Percentiles rank a stretch among this genome's conserved stretches.
Evolutionary conservation across 1,140 invertebrate species (phyloP).

Genomic region (Macrocentrus cingulum): DNA sequence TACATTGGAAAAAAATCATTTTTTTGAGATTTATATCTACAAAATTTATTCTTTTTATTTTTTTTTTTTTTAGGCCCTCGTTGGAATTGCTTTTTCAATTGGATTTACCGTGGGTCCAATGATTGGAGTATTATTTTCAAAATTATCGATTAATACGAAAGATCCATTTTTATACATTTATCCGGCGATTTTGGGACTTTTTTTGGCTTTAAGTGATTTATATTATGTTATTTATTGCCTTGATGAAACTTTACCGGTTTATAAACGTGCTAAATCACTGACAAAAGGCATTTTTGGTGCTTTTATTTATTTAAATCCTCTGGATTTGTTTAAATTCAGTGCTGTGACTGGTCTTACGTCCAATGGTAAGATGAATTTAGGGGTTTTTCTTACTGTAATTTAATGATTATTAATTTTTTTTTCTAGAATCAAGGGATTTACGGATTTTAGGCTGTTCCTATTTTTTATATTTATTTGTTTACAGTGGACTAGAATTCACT

Average conservation of each 20-base stretch:
- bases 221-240: conserved; percentile 75
- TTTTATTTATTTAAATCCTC: conserved; percentile 73
- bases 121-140: conserved; percentile 90
- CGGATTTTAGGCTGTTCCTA: conserved; percentile 81
- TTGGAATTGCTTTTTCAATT: conserved; percentile 96
- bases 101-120: conserved; percentile 95
- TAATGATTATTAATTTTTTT: too few species aligned
- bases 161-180: conserved; percentile 75
- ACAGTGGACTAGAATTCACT: conserved; percentile 97
- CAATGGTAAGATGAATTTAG: too few species aligned
- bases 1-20: too few species aligned
- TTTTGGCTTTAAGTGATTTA: conserved; percentile 77
- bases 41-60: too few species aligned
- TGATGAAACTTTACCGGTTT: conserved; percentile 83
- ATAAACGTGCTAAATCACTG: conserved; percentile 68
- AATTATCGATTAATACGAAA: conserved; percentile 63
- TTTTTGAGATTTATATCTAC: too few species aligned
- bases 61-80: conserved; percentile 78
- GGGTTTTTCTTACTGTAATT: too few species aligned
- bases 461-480: conserved; percentile 95
- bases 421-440: conserved; percentile 68
- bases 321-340: conserved; percentile 65
- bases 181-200: conserved; percentile 85
- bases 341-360: conserved; percentile 40
- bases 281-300: conserved; percentile 70